Evolutionary conservation across 2,888 invertebrate species (phyloP).

Genomic region (Actias luna): DNA sequence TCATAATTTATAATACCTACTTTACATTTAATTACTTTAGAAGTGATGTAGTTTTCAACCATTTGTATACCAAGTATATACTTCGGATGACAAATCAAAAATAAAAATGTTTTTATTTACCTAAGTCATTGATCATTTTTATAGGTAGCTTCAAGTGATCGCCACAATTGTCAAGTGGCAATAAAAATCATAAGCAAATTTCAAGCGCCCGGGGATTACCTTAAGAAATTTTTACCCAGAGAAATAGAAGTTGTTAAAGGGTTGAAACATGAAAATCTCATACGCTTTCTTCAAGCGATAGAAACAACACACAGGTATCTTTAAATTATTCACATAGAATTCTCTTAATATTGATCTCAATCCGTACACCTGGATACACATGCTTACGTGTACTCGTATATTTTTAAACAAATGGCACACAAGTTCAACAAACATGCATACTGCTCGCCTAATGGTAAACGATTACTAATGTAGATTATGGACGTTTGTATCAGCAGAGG

Average conservation of each 20-base stretch:
- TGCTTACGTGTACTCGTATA: background rate
- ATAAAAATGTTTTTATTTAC: too few relatives aligned
- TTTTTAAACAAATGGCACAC: too few relatives aligned
- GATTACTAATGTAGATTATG: too few relatives aligned
- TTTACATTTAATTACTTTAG: too few relatives aligned
- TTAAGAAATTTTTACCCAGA: constrained; percentile 89
- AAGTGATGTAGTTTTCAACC: too few relatives aligned
- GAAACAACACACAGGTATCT: constrained; percentile 90
- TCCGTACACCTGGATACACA: background rate
- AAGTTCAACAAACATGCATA: too few relatives aligned
- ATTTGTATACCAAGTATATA: too few relatives aligned
- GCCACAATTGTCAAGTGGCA: constrained; percentile 88
- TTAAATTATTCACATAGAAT: background rate
- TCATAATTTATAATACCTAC: too few relatives aligned
- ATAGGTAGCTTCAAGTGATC: constrained; percentile 87
- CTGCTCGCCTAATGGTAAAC: too few relatives aligned
- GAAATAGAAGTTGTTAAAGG: constrained; percentile 93
- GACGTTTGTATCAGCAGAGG: too few relatives aligned
- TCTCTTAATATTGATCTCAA: background rate
- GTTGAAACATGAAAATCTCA: constrained; percentile 89
- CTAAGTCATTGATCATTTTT: constrained; percentile 10
- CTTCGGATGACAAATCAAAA: too few relatives aligned
- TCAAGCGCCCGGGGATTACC: constrained; percentile 90
- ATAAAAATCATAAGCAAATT: constrained; percentile 92
- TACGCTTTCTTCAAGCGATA: constrained; percentile 90